Evolutionary conservation across 35 echinoderm and acorn worm species (phyloP).

Genomic region (Holothuria glaberrima): DNA sequence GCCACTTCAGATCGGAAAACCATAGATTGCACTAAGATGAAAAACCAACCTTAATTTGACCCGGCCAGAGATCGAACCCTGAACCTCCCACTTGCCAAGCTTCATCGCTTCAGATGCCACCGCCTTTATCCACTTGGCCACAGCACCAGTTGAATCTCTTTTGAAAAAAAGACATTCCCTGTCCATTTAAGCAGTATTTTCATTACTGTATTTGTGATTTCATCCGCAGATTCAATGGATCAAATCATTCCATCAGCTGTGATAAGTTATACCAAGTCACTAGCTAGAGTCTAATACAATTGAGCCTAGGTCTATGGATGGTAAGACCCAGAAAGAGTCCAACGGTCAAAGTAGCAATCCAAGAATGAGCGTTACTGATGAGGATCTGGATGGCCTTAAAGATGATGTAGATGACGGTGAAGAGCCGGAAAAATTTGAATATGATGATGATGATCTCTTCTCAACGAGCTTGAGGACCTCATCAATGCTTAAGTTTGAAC

Average conservation of each 20-base stretch:
- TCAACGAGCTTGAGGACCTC: conserved; percentile 32
- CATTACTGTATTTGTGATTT: neutral
- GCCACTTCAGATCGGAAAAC: no score
- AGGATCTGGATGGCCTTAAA: conserved; percentile 1
- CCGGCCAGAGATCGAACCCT: no score
- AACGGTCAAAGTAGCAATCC: neutral
- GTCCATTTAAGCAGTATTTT: no score
- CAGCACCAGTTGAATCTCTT: no score
- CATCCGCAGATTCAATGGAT: neutral
- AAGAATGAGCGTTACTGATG: neutral
- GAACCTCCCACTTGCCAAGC: no score
- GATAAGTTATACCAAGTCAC: neutral
- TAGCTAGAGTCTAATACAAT: neutral
- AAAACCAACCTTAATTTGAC: no score
- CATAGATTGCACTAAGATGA: no score
- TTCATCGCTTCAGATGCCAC: no score
- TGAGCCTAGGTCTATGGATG: neutral
- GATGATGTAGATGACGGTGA: conserved; percentile 1
- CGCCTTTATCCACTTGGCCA: no score
- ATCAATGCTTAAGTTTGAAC: neutral
- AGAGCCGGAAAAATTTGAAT: neutral
- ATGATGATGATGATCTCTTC: conserved; percentile 25
- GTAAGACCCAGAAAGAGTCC: neutral
- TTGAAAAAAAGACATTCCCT: no score
- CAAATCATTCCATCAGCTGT: neutral